Percentiles rank a stretch among this genome's conserved stretches.
Conservation (phyloP, 1,140 invertebrate species). For the Carposina sasakii region DNA sequence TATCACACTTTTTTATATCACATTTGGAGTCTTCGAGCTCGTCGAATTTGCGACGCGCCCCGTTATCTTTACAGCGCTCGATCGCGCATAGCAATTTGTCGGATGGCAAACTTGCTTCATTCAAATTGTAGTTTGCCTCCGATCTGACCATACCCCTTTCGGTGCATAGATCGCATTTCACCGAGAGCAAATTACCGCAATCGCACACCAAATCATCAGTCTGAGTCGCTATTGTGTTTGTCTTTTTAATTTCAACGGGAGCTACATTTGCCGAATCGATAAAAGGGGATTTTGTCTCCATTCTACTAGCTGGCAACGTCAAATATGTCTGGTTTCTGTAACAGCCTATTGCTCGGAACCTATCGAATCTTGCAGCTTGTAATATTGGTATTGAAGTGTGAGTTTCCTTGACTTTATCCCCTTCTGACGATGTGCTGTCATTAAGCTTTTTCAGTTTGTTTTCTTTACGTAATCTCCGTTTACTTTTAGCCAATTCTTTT, state of each 20-base stretch:
- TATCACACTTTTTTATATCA: constrained; percentile 69
- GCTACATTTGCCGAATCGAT: constrained; percentile 36
- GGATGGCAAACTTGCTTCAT: constrained; percentile 32
- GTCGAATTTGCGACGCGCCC: constrained; percentile 39
- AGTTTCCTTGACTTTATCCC: constrained; percentile 43
- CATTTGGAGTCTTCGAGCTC: constrained; percentile 55
- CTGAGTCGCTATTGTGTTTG: constrained; percentile 59
- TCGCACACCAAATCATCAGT: constrained; percentile 57
- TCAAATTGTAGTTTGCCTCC: constrained; percentile 53
- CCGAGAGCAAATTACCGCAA: constrained; percentile 44
- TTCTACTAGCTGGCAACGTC: constrained; percentile 51
- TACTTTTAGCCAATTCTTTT: constrained; percentile 68
- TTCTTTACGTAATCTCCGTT: constrained; percentile 61
- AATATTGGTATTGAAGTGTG: constrained; percentile 70
- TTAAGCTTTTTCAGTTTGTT: constrained; percentile 53
- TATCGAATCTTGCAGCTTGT: constrained; percentile 66
- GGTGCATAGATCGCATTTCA: constrained; percentile 43
- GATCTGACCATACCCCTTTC: constrained; percentile 49
- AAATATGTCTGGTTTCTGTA: constrained; percentile 64
- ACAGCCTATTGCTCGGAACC: constrained; percentile 59
- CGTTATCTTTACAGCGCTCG: constrained; percentile 23
- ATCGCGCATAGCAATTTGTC: constrained; percentile 4
- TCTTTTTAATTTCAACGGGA: constrained; percentile 51
- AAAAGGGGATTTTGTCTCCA: constrained; percentile 49
- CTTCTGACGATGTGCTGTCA: constrained; percentile 59